Percentiles rank a stretch among this genome's conserved stretches.
Conservation (phyloP, 2,797 vertebrate species). For the Notolepis coatsorum region DNA sequence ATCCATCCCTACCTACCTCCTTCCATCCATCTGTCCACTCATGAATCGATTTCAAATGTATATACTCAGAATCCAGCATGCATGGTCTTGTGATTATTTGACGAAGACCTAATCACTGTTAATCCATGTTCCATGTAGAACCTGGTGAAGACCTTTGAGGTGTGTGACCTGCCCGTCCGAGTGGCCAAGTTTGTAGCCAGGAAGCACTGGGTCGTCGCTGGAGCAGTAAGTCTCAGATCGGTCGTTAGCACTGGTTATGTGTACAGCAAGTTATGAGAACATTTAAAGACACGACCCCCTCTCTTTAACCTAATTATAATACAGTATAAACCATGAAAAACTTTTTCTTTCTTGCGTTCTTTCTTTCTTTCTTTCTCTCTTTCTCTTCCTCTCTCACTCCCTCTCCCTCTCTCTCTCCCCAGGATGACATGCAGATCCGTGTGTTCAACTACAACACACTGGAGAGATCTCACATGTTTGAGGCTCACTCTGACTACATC, state of each 20-base stretch:
- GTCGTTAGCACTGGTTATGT: too few species aligned
- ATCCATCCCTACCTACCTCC: not conserved
- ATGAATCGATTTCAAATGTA: not conserved
- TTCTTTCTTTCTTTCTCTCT: too few species aligned
- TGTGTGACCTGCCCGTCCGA: slow-evolving; percentile 93
- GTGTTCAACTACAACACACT: slow-evolving; percentile 97
- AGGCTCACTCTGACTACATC: slow-evolving; percentile 95
- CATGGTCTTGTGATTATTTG: not conserved
- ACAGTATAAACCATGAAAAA: not conserved
- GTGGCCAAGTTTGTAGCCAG: slow-evolving; percentile 93
- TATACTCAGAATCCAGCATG: not conserved
- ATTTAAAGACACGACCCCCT: too few species aligned
- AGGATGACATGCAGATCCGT: slow-evolving; percentile 97
- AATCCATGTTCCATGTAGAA: slow-evolving; percentile 74
- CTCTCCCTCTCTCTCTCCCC: too few species aligned
- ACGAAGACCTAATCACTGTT: not conserved
- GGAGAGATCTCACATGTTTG: slow-evolving; percentile 95
- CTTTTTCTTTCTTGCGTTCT: too few species aligned
- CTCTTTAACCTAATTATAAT: not conserved
- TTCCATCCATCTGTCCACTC: too few species aligned
- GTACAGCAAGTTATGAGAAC: too few species aligned
- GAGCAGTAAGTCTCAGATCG: slow-evolving; percentile 87
- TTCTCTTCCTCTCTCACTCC: not conserved
- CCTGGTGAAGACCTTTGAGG: slow-evolving; percentile 94
- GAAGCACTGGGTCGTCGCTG: slow-evolving; percentile 95